Percentiles rank a stretch among this genome's conserved stretches.
Conservation (phyloP, 2,113 vertebrate genomes). For the Archocentrus centrarchus region DNA sequence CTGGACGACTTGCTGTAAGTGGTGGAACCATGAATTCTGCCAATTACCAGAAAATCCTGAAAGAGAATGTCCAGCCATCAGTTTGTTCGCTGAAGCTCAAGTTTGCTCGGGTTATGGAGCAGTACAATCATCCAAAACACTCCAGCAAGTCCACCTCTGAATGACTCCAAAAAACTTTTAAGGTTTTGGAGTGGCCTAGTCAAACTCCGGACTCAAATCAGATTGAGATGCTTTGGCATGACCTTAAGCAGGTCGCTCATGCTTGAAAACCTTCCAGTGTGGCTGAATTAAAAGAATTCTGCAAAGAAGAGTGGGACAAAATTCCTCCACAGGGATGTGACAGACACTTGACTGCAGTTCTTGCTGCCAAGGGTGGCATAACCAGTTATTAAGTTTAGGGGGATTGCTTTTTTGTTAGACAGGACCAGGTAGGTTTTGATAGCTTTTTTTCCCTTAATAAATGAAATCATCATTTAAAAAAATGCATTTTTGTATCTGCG, state of each 20-base stretch:
- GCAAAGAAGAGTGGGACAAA: neutral
- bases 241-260: neutral
- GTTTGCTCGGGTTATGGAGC: too few relatives aligned
- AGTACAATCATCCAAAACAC: too few relatives aligned
- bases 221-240: neutral
- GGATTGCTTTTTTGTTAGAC: neutral
- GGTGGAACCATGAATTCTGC: too few relatives aligned
- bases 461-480: neutral
- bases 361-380: neutral
- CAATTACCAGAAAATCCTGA: too few relatives aligned
- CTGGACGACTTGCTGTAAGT: too few relatives aligned
- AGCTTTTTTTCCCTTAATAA: neutral
- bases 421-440: neutral
- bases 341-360: neutral
- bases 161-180: too few relatives aligned
- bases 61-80: too few relatives aligned
- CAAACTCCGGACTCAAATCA: too few relatives aligned
- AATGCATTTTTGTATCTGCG: neutral
- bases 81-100: too few relatives aligned
- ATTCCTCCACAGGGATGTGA: neutral
- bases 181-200: neutral
- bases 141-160: too few relatives aligned
- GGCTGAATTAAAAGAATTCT: slow-evolving; percentile 1
- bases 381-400: neutral
- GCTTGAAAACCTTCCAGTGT: neutral